Evolutionary conservation across 2,888 invertebrate species (phyloP), one percentile per base, ranked within the genome.

Genomic region (Caenorhabditis afra): DNA sequence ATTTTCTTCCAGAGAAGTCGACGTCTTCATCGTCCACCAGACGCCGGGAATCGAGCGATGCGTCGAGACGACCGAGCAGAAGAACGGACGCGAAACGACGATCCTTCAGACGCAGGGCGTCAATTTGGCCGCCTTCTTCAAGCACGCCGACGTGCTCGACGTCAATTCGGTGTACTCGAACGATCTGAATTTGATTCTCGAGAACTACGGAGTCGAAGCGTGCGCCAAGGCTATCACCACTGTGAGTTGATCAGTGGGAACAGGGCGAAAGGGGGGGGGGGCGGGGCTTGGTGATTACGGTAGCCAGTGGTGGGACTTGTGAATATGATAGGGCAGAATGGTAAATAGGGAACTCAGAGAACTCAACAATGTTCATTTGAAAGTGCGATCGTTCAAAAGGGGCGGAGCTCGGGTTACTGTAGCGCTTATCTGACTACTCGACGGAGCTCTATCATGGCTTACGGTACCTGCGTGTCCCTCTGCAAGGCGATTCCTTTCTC

Each of bases 51-150:
- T 98, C 71, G 75, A 95, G 93, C 93, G 95, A 73, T 96, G 96
- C 0, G 95, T 97, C 67, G 94, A 95, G 0, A 94, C 94, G 80
- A 91, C 91, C 58, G 90, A 91, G 50, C 90, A 89, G 35, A 81
- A 85, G 16, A 90, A 91, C 59, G 90, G 91, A 53, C 88, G 89
- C 35, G 81, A 84, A 16, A 45, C 70, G 4, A 77, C 70, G 39
- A 93, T 94, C 80, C 92, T 99, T 0, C 95, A 95, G 91, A 98
- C 98, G 0, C 98, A 99, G 89, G 99, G 98, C 3, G 94, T 97
- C 59, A 98, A 98, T 90, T 94, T 98, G 67, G 71, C 71, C 2
- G 95, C 95, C 92, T 94, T 99, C 94, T 95, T 94, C 87, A 94
- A 94, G 87, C 94, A 95, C 90, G 92, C 93, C 64, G 92, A 94